Base-by-base conservation (phyloP, 2,888 invertebrate species). In the Glyphotaelius pellucidus region DNA sequence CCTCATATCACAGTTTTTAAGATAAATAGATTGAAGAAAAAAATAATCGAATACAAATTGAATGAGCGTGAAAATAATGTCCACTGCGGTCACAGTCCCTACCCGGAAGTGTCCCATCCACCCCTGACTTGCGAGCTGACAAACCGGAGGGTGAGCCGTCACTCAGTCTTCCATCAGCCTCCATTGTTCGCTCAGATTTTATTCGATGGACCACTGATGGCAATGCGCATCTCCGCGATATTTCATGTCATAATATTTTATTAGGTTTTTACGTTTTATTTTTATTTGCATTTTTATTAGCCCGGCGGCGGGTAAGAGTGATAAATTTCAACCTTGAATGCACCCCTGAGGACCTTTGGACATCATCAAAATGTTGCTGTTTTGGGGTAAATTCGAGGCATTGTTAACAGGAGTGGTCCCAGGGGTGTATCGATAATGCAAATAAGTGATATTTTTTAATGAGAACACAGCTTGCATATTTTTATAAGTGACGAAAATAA, bases 241-340 rank as follows among this genome's bases (percentile, higher is more conserved):
- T 86, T 84, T 92, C 90, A 81, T 92, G 93, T 93, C 93, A 93
- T 93, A 93, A 93, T 93, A 93, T 93, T 93, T 93, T 93, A 93
- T 93, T 90, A 88, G 90, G 90, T 91, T 93, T 92, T 92, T 88
- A 90, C 91, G 89, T 93, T 91, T 92, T 92, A 93, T 93, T 92
- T 93, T 93, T 93, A 93, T 93, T 93, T 93, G 92, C 92, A 93
- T 93, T 93, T 92, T 93, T 93, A 93, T 93, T 93, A 89, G 92
- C 87, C 38, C 86, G 80, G 91, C 92, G 90, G 47, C 89, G 86
- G 93, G 92, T 88, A 80, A 79, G 67, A 32, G 90, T 83, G 88
- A 90, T 93, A 93, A 93, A 93, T 92, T 90, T 90, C 84, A 81
- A 67, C 81, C 90, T 31, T 92, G 91, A 91, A 91, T 91, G 80